Evolutionary conservation across 2,797 vertebrate genomes (phyloP), one percentile per base, ranked within the genome.

Genomic region (Lepus oiostolus): DNA sequence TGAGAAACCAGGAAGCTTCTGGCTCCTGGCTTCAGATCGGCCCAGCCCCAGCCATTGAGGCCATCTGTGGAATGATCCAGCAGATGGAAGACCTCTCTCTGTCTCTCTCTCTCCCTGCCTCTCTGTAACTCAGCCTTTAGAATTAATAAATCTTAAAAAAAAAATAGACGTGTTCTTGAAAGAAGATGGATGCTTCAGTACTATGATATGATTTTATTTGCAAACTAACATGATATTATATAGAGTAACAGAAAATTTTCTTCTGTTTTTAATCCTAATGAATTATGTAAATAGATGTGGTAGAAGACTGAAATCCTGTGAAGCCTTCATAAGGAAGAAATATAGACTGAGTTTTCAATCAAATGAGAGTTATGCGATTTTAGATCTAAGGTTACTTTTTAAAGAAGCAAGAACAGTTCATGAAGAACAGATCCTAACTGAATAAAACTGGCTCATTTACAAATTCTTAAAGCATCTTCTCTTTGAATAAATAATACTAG

Each of bases 331-430:
- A 32, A 86, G 60, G 70, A 87, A 84, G 35, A 42, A 68, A 47
- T 35, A 21, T 7, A 93, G 47, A 87, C 17, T 54, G 22, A 77
- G 60, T n/a, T 67, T 75, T 88, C 35, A 76, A 50, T 71, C n/a
- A 21, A 88, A 71, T 93, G 83, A 79, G 14, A 95, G 85, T 76
- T 54, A 83, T 22, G 38, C 12, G 79, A 32, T 93, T 76, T 93
- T 32, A 83, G 30, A 90, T 42, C 6, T 82, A 67, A 75, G 7
- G 28, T 75, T 95, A 35, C 24, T 85, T 93, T 91, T 77, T 63
- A 42, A 90, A 80, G 70, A 91, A 68, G 58, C 63, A 79, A 87
- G 82, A 28, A 81, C 14, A 72, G 16, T 67, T 93, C 9, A 84
- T 65, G 85, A 96, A 83, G 47, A 85, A 92, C n/a, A 54, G 79